These are phyloP conservation scores for Pangasius mekongensis DNA, from an alignment of 2,797 vertebrate species.

Conservation along the genomic window DNA sequence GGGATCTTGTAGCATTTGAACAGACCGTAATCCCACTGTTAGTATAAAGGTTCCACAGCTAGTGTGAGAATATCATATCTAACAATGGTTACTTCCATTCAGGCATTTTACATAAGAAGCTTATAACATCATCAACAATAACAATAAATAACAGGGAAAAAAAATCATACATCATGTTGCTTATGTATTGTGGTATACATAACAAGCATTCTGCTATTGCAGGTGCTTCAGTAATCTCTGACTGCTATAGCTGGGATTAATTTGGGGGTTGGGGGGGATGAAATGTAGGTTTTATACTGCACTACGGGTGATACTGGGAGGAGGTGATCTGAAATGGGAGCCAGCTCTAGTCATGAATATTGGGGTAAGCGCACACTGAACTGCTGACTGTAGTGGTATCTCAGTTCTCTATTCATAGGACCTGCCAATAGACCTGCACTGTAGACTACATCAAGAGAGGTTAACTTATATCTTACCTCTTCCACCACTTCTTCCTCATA, in stretches of 20 bases:
- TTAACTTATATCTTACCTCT: conserved; percentile 79
- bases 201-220: neutral
- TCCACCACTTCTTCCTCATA: conserved; percentile 72
- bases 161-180: neutral
- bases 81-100: conserved; percentile 57
- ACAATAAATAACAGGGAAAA: neutral
- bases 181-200: neutral
- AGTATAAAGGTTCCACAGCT: conserved; percentile 57
- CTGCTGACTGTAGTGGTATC: conserved; percentile 74
- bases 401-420: conserved; percentile 75
- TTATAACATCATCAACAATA: conserved; percentile 15
- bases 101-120: conserved; percentile 32
- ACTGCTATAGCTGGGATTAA: neutral
- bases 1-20: conserved; percentile 38
- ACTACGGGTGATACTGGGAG: conserved; percentile 44
- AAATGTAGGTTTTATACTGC: conserved; percentile 41
- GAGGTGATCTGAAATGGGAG: conserved; percentile 71
- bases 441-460: neutral
- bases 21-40: conserved; percentile 53
- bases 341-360: conserved; percentile 65
- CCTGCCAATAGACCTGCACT: conserved; percentile 42
- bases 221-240: neutral
- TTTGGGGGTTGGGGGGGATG: neutral
- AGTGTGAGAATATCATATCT: conserved; percentile 53
- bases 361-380: conserved; percentile 63